Base-by-base conservation (phyloP, 2,888 invertebrate genomes). In the Prenolepis imparis region DNA sequence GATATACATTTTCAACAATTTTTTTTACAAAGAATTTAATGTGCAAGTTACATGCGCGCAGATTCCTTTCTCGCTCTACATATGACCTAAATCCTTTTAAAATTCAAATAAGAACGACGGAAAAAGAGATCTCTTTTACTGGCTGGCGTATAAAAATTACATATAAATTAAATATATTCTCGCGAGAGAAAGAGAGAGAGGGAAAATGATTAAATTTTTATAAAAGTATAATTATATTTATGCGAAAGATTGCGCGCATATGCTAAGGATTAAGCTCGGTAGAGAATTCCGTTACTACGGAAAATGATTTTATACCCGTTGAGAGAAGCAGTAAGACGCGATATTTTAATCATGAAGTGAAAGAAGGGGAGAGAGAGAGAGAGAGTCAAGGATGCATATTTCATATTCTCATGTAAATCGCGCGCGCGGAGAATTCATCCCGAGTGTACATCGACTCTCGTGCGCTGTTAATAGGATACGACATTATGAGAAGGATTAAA, bases 401-500 rank as follows among this genome's bases (percentile, higher is more conserved):
- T 72, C 44, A 80, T 80, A 80, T 80, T 72, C 44, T 48, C 59
- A 48, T 59, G 59, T 72, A 80, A 72, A 70, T 72, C 24, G 59
- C 15, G 55, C 15, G 28, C 44, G 36, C 44, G 44, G 72, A 44
- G 59, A 80, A 72, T 72, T 72, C 59, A 59, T 70, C 18, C 66
- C 21, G 55, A 57, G 59, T 72, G 59, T 59, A 80, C 48, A 70
- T 61, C 78, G 57, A 70, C 59, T 78, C 78, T 78, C 78, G 32
- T 24, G 59, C 59, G 24, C 59, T 36, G 59, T 72, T 80, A 80
- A 80, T 80, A 80, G 72, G 48, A 72, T 72, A 72, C 72, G 44
- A 72, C 72, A 80, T 80, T 72, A 80, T 72, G 44, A 80, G 78
- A 44, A 72, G 72, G 72, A 80, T 80, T 72, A 80, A 72, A 80